A percentile compares a stretch with the other conserved stretches of the same genome.
phyloP scores from a whole-genome alignment of 2,888 invertebrate genomes.

The Apodemia mormo region DNA sequence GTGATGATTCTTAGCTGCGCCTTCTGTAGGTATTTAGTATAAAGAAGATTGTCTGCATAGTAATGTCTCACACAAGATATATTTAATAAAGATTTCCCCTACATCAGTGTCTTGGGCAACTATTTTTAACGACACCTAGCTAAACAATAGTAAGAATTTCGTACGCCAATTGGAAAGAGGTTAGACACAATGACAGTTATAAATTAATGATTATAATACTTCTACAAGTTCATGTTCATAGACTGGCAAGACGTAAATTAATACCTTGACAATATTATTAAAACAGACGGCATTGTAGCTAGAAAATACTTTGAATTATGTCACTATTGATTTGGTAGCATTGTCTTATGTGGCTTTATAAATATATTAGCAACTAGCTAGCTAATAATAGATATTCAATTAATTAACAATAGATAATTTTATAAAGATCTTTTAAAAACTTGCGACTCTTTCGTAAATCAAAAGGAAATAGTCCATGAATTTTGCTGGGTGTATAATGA shows the following conservation, averaged over 20 bases:
- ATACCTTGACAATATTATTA: not conserved
- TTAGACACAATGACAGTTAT: slow-evolving; percentile 57
- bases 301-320: not conserved
- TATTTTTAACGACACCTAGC: slow-evolving; percentile 56
- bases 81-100: slow-evolving; percentile 42
- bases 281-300: slow-evolving; percentile 1
- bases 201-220: slow-evolving; percentile 45
- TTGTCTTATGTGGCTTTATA: too few species aligned
- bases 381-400: too few species aligned
- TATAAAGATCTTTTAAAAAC: too few species aligned
- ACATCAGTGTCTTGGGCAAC: slow-evolving; percentile 54
- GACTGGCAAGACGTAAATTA: slow-evolving; percentile 7
- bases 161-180: slow-evolving; percentile 69
- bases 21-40: too few species aligned
- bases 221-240: slow-evolving; percentile 13
- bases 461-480: too few species aligned
- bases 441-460: too few species aligned
- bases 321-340: not conserved
- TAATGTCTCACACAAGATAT: slow-evolving; percentile 23
- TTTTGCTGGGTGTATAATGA: too few species aligned
- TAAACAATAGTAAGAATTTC: slow-evolving; percentile 59
- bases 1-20: too few species aligned
- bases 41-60: too few species aligned
- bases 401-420: too few species aligned
- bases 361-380: too few species aligned